A percentile compares a stretch with the other conserved stretches of the same genome.
These are phyloP conservation scores for Drosophila siamana DNA, from an alignment of 2,888 invertebrate species.

Conservation along the genomic window DNA sequence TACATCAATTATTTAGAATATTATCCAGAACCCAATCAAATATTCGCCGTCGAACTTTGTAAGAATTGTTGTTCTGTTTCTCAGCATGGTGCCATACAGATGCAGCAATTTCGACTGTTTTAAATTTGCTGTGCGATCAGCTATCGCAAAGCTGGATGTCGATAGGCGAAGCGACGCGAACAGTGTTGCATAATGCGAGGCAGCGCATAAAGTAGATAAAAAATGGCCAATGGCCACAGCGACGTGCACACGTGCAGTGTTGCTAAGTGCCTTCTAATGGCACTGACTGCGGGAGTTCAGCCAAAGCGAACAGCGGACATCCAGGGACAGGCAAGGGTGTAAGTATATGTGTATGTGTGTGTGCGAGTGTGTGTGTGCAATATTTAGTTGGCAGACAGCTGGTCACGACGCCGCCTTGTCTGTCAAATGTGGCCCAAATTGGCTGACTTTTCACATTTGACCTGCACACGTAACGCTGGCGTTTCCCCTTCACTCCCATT, in stretches of 20 bases:
- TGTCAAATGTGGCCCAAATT: conserved; percentile 76
- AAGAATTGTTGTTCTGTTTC: no score
- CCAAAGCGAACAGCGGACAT: not conserved
- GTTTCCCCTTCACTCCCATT: not conserved
- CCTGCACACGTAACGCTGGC: conserved; percentile 74
- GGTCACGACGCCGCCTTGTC: conserved; percentile 64
- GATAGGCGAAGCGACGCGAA: not conserved
- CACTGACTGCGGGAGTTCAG: conserved; percentile 1
- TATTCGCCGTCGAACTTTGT: no score
- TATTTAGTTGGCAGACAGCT: conserved; percentile 42
- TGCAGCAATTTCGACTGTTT: no score
- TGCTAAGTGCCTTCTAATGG: conserved; percentile 38
- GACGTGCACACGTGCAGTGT: conserved; percentile 19
- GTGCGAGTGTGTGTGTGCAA: conserved; percentile 3
- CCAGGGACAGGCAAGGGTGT: not conserved
- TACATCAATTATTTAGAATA: no score
- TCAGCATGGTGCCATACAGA: no score
- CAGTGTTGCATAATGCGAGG: not conserved
- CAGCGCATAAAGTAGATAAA: not conserved
- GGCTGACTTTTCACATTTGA: conserved; percentile 80
- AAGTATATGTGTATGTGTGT: not conserved
- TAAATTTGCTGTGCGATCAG: not conserved
- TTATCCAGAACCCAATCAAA: no score
- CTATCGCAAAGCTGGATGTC: not conserved
- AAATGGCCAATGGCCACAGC: not conserved